Evolutionary conservation across 1,140 invertebrate species (phyloP), one percentile per base, ranked within the genome.

Genomic region (Drosophila rhopaloa): DNA sequence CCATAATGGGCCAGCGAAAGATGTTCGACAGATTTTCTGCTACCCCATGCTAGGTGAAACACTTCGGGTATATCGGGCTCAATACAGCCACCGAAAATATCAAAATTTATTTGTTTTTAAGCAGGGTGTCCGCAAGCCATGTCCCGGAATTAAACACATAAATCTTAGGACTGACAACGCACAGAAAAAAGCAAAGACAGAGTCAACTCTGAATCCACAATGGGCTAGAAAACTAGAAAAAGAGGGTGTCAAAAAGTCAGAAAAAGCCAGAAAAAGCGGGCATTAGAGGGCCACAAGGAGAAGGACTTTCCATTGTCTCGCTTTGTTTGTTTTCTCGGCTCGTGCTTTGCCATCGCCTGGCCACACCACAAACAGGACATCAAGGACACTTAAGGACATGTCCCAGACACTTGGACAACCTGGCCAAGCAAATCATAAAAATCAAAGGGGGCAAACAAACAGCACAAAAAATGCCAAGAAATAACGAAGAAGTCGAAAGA

Each of bases 381-480:
- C 67, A 75, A 81, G 75, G 62, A 84, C 81, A 80, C 76, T 73
- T 68, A 71, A 66, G 67, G 61, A 76, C 59, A 71, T 66, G 75
- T 76, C 41, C 19, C 74, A 60, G 63, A 76, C 73, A 61, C 73
- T 66, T 40, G 16, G 27, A 10, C 48, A 86, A 79, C 79, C 79
- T 86, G 82, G 76, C 78, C 63, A 58, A 63, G 61, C 40, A 66
- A 65, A 81, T 75, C 79, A 68, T 88, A 79, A 81, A 81, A 81
- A 81, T 75, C 56, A 61, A 70, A 50, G 43, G 37, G 47, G 58
- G 27, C 32, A 50, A 53, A 37, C 37, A 53, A 44, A 19, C 7
- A 14, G 16, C 35, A 50, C 9, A 24, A 60, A 37, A 48, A 53
- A 38, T 19, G 11, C 10, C 6, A 43, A 13, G 14, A 41, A 50